Percentiles rank a stretch among this genome's conserved stretches.
These are phyloP conservation scores for Amazona ochrocephala DNA, from an alignment of 2,797 vertebrate species.

Conservation along the genomic window DNA sequence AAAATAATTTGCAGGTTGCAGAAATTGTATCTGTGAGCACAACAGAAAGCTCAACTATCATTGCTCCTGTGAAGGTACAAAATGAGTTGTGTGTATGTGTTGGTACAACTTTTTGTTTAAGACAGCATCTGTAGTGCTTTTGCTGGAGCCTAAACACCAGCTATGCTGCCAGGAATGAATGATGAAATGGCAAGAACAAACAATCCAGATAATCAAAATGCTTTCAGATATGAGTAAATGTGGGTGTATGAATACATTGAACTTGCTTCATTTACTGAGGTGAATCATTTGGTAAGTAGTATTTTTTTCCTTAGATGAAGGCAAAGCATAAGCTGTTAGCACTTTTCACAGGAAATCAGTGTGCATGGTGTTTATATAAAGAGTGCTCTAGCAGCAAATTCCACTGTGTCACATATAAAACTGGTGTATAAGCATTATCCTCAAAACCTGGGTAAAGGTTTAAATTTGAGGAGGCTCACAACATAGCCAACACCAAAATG, in stretches of 20 bases:
- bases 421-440: not conserved
- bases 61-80: not conserved
- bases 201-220: constrained; percentile 45
- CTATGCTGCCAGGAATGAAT: not conserved
- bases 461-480: not conserved
- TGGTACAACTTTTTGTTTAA: not conserved
- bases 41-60: not conserved
- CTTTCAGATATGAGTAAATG: constrained; percentile 21
- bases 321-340: not conserved
- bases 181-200: constrained; percentile 15
- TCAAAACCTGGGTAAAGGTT: not conserved
- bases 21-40: not conserved
- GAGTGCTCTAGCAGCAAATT: not conserved
- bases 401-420: not conserved
- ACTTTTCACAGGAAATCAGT: not conserved
- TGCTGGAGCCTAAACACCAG: not conserved
- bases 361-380: not conserved
- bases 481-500: not conserved
- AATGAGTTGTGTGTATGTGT: not conserved
- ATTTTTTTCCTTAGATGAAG: not conserved
- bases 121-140: not conserved
- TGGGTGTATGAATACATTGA: constrained; percentile 5
- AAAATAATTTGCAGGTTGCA: constrained; percentile 30
- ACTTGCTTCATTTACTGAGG: not conserved
- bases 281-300: constrained; percentile 25